Evolutionary conservation across 2,113 vertebrate genomes (phyloP).

Genomic region (Bubalus kerabau): DNA sequence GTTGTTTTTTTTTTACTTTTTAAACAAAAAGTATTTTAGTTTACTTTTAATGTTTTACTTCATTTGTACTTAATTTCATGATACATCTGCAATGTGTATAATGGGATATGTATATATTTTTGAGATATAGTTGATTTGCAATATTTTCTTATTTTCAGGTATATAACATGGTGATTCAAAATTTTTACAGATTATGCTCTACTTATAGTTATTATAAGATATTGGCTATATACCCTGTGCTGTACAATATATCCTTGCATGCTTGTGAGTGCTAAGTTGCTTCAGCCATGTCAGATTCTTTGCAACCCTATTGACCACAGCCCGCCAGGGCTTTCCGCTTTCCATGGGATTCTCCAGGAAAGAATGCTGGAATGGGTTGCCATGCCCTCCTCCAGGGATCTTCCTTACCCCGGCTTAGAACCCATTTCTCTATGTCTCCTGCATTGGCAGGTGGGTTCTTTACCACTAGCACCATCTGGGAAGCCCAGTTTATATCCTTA

Average conservation of each 20-base stretch:
- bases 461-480: background rate
- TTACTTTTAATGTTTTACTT: background rate
- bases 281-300: background rate
- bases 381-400: background rate
- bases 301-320: background rate
- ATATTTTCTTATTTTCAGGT: background rate
- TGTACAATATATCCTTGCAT: background rate
- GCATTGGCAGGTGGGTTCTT: background rate
- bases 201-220: background rate
- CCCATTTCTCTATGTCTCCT: background rate
- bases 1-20: background rate
- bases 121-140: background rate
- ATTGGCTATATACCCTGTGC: background rate
- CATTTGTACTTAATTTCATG: background rate
- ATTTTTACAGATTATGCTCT: background rate
- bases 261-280: background rate
- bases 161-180: background rate
- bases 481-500: background rate
- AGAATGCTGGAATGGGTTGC: background rate
- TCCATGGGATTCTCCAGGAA: background rate
- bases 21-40: background rate
- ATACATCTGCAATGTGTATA: background rate
- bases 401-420: background rate
- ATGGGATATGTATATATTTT: background rate
- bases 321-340: no score